phyloP scores from a whole-genome alignment of 2,888 invertebrate species.

The Acleris emargana region DNA sequence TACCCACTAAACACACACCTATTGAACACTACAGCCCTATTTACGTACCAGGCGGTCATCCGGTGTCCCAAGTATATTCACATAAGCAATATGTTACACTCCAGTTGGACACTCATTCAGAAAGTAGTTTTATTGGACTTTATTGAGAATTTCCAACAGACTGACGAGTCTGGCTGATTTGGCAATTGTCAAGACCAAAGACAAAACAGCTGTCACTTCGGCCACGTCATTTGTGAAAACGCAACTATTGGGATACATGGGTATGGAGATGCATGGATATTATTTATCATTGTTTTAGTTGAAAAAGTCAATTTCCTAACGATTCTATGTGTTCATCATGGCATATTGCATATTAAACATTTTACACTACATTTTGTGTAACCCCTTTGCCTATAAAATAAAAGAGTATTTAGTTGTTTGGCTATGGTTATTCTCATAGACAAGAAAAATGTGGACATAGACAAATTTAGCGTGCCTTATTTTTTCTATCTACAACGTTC shows the following conservation, averaged over 20 bases:
- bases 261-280: neutral
- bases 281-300: neutral
- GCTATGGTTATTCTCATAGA: constrained; percentile 32
- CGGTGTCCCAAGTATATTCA: constrained; percentile 48
- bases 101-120: constrained; percentile 63
- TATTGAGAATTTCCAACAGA: constrained; percentile 52
- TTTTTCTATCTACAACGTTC: constrained; percentile 38
- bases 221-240: constrained; percentile 81
- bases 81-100: constrained; percentile 49
- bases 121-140: constrained; percentile 51
- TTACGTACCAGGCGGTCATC: constrained; percentile 61
- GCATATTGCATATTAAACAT: neutral
- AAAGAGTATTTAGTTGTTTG: constrained; percentile 8
- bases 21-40: constrained; percentile 26
- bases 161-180: constrained; percentile 75
- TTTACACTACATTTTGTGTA: too few species aligned
- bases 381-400: constrained; percentile 9
- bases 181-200: constrained; percentile 78
- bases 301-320: neutral
- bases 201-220: constrained; percentile 71
- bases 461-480: constrained; percentile 36
- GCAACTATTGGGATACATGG: constrained; percentile 40
- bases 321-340: neutral
- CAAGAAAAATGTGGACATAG: constrained; percentile 27
- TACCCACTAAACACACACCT: constrained; percentile 23